Evolutionary conservation across 2,797 vertebrate genomes (phyloP).

Genomic region (Myoxocephalus aenaeus): DNA sequence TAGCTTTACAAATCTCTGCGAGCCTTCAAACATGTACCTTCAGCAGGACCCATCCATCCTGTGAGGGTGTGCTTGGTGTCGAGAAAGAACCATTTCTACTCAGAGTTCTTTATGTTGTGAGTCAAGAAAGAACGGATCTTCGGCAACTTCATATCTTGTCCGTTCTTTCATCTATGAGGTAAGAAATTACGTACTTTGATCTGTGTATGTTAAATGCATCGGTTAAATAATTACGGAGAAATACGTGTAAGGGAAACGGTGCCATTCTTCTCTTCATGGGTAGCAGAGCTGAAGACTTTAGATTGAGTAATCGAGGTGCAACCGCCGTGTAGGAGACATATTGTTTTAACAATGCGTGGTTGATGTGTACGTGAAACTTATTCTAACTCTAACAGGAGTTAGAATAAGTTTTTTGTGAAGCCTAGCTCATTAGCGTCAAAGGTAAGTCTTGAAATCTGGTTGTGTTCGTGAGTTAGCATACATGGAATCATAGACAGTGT

Average conservation of each 20-base stretch:
- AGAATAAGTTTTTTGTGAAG: not conserved
- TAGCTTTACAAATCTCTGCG: constrained; percentile 41
- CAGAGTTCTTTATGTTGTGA: not conserved
- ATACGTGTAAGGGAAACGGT: not conserved
- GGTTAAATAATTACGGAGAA: constrained; percentile 13
- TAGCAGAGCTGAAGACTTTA: not conserved
- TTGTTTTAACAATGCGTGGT: not conserved
- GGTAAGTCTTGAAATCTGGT: not conserved
- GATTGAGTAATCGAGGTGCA: too few relatives aligned
- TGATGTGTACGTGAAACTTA: not conserved
- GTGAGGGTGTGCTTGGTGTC: not conserved
- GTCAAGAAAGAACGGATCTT: not conserved
- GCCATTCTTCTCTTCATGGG: not conserved
- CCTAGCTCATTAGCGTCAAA: not conserved
- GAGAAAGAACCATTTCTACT: not conserved
- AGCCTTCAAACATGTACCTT: constrained; percentile 15
- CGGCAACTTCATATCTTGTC: not conserved
- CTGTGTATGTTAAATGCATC: not conserved
- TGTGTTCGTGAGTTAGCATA: not conserved
- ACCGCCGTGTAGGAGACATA: not conserved
- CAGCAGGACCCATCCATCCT: not conserved
- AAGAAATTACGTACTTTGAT: constrained; percentile 12
- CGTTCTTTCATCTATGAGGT: not conserved
- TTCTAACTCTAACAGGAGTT: too few relatives aligned
- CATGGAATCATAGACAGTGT: not conserved